These are phyloP conservation scores for Papio anubis DNA, from an alignment of 2,113 vertebrate genomes.

Conservation along the genomic window DNA sequence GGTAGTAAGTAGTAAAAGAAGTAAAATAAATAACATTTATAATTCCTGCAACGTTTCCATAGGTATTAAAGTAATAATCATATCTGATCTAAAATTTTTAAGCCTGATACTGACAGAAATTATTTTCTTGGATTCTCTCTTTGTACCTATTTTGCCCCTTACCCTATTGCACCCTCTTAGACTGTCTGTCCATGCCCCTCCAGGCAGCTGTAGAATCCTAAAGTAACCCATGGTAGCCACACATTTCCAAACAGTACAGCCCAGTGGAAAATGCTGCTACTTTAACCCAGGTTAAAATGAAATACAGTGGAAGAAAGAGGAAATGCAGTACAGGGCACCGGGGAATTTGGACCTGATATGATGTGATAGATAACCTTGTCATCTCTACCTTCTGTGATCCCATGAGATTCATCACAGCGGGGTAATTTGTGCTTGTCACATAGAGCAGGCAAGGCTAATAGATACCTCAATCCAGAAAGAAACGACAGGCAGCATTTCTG, in stretches of 20 bases:
- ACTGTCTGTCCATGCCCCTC: background rate
- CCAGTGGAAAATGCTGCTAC: background rate
- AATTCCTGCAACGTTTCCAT: background rate
- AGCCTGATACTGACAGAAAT: background rate
- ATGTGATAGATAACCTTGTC: slow-evolving; percentile 45
- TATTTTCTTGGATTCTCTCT: background rate
- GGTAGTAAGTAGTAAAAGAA: background rate
- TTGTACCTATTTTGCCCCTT: background rate
- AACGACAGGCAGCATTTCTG: slow-evolving; percentile 7
- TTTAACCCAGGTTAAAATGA: slow-evolving; percentile 40
- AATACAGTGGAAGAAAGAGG: background rate
- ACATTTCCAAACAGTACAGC: background rate
- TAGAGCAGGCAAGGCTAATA: slow-evolving; percentile 29
- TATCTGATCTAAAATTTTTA: background rate
- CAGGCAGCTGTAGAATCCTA: background rate
- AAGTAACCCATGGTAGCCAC: background rate
- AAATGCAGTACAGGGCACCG: background rate
- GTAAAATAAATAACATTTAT: slow-evolving; percentile 12
- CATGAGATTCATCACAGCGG: background rate
- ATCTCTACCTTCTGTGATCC: slow-evolving; percentile 56
- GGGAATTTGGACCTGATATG: background rate
- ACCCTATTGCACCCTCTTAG: background rate
- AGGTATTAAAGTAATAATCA: slow-evolving; percentile 24
- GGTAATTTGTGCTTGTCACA: slow-evolving; percentile 54
- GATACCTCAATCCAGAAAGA: slow-evolving; percentile 1